Evolutionary conservation across 1,140 invertebrate genomes (phyloP).

Genomic region (Diuraphis noxia): DNA sequence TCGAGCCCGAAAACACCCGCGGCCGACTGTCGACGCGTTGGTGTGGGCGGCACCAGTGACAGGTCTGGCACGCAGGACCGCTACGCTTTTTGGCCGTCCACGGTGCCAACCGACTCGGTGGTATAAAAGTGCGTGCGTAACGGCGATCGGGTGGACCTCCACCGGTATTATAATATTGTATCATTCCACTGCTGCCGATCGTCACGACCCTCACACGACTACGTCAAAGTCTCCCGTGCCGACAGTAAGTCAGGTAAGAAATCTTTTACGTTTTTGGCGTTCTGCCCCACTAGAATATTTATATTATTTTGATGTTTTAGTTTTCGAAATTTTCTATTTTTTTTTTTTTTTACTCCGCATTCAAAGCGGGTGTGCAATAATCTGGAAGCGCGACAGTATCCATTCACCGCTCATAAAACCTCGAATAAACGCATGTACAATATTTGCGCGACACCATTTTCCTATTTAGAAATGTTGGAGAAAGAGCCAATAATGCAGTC

Average conservation of each 20-base stretch:
- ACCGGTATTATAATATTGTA: background rate
- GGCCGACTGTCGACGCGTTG: background rate
- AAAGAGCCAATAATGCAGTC: background rate
- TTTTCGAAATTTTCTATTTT: background rate
- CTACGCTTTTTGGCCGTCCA: background rate
- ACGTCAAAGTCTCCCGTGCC: background rate
- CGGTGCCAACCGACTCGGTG: background rate
- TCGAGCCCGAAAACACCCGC: background rate
- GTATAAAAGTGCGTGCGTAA: conserved; percentile 10
- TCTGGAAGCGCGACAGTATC: background rate
- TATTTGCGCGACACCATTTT: background rate
- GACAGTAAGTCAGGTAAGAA: background rate
- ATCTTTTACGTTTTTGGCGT: background rate
- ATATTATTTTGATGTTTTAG: background rate
- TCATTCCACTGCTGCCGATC: conserved; percentile 12
- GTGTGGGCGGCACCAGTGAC: background rate
- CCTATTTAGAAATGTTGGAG: background rate
- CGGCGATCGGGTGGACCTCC: background rate
- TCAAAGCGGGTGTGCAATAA: too few species aligned
- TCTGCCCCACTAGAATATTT: background rate
- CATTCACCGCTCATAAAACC: background rate
- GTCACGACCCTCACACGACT: background rate
- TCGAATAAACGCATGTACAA: background rate
- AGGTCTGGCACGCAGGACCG: conserved; percentile 16
- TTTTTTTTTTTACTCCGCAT: background rate